phyloP scores from a whole-genome alignment of 2,888 invertebrate genomes.

The Drosophila testacea region DNA sequence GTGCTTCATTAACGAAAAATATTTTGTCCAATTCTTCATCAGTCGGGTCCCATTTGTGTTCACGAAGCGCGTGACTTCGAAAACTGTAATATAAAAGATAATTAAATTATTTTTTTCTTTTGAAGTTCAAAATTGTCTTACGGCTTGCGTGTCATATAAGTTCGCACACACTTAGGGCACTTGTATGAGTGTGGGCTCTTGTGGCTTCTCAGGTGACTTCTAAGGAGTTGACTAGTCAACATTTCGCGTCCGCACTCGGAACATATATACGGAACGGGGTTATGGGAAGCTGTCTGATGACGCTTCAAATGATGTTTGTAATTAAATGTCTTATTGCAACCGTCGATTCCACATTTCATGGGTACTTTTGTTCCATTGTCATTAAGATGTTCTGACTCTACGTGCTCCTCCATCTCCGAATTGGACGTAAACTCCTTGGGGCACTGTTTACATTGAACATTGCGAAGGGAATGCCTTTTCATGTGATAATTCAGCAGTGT shows the following conservation, averaged over 20 bases:
- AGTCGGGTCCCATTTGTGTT: constrained; percentile 61
- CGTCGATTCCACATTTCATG: constrained; percentile 61
- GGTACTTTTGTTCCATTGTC: constrained; percentile 31
- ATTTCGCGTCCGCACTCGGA: constrained; percentile 63
- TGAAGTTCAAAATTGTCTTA: constrained; percentile 44
- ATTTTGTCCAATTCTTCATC: constrained; percentile 63
- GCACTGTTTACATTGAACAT: constrained; percentile 60
- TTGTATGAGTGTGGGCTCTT: constrained; percentile 57
- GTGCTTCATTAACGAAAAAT: constrained; percentile 43
- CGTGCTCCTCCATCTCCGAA: constrained; percentile 57
- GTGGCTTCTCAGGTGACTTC: constrained; percentile 66
- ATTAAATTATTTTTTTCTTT: not conserved
- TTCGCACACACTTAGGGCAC: constrained; percentile 68
- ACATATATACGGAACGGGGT: constrained; percentile 57
- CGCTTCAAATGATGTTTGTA: constrained; percentile 77
- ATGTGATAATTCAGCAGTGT: constrained; percentile 74
- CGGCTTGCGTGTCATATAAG: constrained; percentile 69
- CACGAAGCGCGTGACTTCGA: constrained; percentile 59
- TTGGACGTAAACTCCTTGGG: constrained; percentile 56
- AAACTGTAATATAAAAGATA: constrained; percentile 50
- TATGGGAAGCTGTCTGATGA: constrained; percentile 72
- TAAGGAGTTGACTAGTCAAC: constrained; percentile 54
- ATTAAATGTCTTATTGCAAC: constrained; percentile 71
- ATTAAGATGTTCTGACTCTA: constrained; percentile 13
- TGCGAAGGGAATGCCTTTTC: constrained; percentile 66